Percentiles rank a stretch among this genome's conserved stretches.
Conservation (phyloP, 1,140 invertebrate species). For the Pseudomyrmex dendroicus region DNA sequence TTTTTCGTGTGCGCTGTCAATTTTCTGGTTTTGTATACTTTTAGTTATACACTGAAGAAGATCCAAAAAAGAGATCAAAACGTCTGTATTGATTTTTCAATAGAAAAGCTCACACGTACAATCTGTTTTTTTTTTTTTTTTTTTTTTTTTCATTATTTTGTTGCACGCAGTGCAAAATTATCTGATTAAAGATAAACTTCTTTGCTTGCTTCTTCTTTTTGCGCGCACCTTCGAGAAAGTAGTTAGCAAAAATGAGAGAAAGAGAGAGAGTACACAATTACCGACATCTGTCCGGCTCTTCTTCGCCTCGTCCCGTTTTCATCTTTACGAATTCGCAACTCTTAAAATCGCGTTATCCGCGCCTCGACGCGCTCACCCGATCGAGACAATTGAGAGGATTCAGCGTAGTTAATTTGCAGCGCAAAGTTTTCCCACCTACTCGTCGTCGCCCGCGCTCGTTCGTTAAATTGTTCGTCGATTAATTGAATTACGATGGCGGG, state of each 20-base stretch:
- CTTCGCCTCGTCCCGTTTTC: no score
- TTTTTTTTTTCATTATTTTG: no score
- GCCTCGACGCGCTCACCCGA: conserved; percentile 21
- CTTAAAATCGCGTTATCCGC: conserved; percentile 56
- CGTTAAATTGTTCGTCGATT: conserved; percentile 62
- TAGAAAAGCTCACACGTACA: no score
- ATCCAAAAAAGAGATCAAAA: no score
- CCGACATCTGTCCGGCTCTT: neutral
- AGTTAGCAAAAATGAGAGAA: conserved; percentile 36
- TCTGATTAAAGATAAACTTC: conserved; percentile 9
- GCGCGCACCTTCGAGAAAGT: neutral
- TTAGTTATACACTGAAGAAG: no score
- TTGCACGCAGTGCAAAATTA: no score
- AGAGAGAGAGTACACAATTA: conserved; percentile 37
- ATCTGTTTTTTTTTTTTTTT: no score
- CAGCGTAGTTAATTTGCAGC: conserved; percentile 36
- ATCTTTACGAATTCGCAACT: conserved; percentile 24
- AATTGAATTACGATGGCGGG: conserved; percentile 61
- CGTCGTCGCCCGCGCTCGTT: conserved; percentile 20
- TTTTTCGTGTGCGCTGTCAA: no score
- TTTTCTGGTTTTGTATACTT: no score
- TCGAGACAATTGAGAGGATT: conserved; percentile 47
- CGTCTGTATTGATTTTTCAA: no score
- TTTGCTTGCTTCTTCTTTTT: no score
- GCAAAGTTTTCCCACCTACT: conserved; percentile 48